Evolutionary conservation across 2,888 invertebrate species (phyloP), one percentile per base, ranked within the genome.

Genomic region (Incurvaria masculella): DNA sequence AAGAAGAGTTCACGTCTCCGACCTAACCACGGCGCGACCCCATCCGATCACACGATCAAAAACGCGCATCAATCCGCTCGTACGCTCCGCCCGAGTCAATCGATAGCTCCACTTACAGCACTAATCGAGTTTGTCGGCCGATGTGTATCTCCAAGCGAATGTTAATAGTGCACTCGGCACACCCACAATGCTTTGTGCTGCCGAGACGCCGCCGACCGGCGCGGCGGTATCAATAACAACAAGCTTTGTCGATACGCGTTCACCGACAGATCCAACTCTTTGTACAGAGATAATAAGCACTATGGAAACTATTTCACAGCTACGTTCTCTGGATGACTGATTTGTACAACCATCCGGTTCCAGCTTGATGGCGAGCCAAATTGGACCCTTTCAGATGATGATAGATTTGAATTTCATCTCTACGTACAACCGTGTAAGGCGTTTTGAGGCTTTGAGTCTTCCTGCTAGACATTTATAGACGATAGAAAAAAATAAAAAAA

Each of bases 81-180:
- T n/a, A n/a, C n/a, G n/a, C n/a, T n/a, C n/a, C n/a, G 14, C 14
- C 33, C 8, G 14, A 33, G 33, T 33, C 33, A 33, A 33, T 33
- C 33, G 33, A 33, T 33, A 33, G 33, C 33, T 33, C 33, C 33
- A 33, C 33, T 33, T 33, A 33, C 14, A 33, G 70, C 69, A 62
- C 73, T 76, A 76, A 76, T 74, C 75, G 75, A 75, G 76, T 76
- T 74, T 73, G 75, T 73, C 75, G 76, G 76, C 56, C 69, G 76
- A 76, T 76, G 66, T 33, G 57, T 76, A 76, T 76, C 76, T 75
- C 66, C 61, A 70, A 76, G 68, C 66, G 62, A 60, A 63, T 70
- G 71, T 72, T 76, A 75, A 75, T 76, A 74, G 72, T 57, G 58
- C 59, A 57, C 55, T 53, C 52, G 54, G 46, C 49, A 27, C 38